phyloP scores from a whole-genome alignment of 92 coral and sea anemone species.

The Bergia puertoricense region DNA sequence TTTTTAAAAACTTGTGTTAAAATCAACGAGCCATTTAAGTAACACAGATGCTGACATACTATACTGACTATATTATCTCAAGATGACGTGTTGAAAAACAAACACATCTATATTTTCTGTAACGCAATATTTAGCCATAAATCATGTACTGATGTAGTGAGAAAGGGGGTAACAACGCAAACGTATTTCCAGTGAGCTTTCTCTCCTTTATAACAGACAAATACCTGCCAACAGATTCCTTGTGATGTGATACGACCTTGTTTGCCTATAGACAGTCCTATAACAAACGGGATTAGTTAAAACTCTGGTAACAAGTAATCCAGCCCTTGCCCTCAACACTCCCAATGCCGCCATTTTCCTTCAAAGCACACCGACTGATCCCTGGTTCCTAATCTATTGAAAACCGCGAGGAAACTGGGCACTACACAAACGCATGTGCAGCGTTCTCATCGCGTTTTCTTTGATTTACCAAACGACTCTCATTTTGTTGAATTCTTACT shows the following conservation, averaged over 20 bases:
- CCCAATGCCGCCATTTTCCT: slow-evolving; percentile 39
- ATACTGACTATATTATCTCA: too few species aligned
- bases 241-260: slow-evolving; percentile 28
- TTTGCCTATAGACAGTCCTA: background rate
- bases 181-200: background rate
- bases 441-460: background rate
- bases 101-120: background rate
- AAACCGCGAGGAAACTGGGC: slow-evolving; percentile 13
- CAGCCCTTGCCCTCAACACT: background rate
- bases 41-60: too few species aligned
- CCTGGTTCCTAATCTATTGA: background rate
- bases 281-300: background rate
- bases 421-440: slow-evolving; percentile 45
- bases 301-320: slow-evolving; percentile 28
- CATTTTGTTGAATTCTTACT: background rate
- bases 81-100: background rate
- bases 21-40: background rate
- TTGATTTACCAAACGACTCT: background rate
- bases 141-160: background rate
- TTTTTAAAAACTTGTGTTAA: too few species aligned
- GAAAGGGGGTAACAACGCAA: background rate
- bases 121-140: background rate
- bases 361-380: background rate
- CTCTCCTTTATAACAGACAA: background rate
- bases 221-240: slow-evolving; percentile 40